phyloP scores from a whole-genome alignment of 1,140 invertebrate species.

The Littorina saxatilis region DNA sequence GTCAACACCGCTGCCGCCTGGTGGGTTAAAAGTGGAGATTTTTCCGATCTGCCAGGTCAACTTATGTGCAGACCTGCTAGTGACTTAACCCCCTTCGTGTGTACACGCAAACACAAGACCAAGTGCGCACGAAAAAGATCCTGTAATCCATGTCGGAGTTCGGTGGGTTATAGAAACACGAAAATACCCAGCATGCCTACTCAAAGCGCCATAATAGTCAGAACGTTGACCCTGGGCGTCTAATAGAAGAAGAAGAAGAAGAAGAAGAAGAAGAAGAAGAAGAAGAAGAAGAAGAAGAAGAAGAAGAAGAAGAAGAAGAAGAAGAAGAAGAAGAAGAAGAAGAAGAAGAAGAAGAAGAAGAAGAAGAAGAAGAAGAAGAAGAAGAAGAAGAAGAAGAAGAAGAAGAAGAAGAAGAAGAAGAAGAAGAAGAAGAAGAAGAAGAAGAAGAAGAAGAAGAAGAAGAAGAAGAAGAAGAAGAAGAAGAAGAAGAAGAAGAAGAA shows the following conservation, averaged over 20 bases:
- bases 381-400: conserved; percentile 19
- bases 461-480: background rate
- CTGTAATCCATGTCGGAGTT: no score
- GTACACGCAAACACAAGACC: no score
- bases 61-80: no score
- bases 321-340: conserved; percentile 17
- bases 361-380: conserved; percentile 20
- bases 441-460: conserved; percentile 27
- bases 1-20: no score
- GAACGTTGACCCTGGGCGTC: no score
- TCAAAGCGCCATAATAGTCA: no score
- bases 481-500: background rate
- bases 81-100: no score
- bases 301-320: conserved; percentile 12
- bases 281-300: background rate
- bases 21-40: no score
- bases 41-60: no score
- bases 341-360: conserved; percentile 22
- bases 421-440: conserved; percentile 30
- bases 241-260: conserved; percentile 19
- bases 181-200: no score
- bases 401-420: conserved; percentile 23
- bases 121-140: no score
- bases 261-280: conserved; percentile 28
- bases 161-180: no score